phyloP scores from a whole-genome alignment of 2,797 vertebrate species.

The Enteromius viviparus region DNA sequence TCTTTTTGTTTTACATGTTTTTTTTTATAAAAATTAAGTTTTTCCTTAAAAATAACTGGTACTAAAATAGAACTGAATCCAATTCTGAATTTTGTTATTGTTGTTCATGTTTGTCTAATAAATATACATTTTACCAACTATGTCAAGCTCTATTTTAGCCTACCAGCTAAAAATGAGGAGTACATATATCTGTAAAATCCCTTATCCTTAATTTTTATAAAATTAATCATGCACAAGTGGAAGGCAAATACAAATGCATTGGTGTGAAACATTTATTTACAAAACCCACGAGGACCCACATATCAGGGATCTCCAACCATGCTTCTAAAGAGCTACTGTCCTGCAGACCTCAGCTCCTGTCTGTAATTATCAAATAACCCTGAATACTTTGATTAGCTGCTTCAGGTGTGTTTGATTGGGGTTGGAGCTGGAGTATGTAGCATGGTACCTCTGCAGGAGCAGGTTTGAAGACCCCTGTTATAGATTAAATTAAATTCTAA shows the following conservation, averaged over 20 bases:
- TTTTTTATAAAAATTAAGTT: not conserved
- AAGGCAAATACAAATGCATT: not conserved
- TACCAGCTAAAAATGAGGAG: not conserved
- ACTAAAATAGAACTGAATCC: not conserved
- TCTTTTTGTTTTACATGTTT: not conserved
- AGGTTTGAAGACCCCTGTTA: not conserved
- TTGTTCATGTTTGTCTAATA: not conserved
- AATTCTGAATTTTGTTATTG: not conserved
- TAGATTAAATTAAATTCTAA: not conserved
- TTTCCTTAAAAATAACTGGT: not conserved
- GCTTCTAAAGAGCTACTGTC: not conserved
- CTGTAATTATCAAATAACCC: not conserved
- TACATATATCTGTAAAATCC: not conserved
- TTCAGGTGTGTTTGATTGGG: not conserved
- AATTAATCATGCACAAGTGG: not conserved
- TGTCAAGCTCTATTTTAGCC: not conserved
- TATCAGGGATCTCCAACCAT: not conserved
- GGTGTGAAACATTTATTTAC: not conserved
- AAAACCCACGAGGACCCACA: not conserved
- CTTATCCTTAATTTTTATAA: not conserved
- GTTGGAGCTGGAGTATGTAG: not conserved
- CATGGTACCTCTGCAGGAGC: not conserved
- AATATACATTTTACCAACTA: not conserved
- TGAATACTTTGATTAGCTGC: not conserved
- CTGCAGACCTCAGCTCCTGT: not conserved